Base-by-base conservation (phyloP, 23 tunicate species). In the Oikopleura vanhoeffeni region DNA sequence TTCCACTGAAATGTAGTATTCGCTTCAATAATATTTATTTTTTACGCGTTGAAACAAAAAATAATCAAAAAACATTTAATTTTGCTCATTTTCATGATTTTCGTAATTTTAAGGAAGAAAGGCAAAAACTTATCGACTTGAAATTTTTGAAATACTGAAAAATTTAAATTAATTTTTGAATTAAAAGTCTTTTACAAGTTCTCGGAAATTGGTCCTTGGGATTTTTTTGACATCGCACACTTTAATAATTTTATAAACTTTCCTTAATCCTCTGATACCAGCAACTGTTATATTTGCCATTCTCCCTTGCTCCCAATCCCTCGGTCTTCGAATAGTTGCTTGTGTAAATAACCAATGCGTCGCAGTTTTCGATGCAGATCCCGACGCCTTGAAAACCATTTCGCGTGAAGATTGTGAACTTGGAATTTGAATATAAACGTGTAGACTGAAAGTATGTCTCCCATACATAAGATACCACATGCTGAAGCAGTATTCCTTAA, bases 381-480 rank as follows among this genome's bases (percentile, higher is more conserved):
- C 79, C 3, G 34, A 13, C 32, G 27, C 35, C 32, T 71, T 71
- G 38, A 71, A 71, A 71, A 71, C 34, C 34, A 71, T 18, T 30
- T 71, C 35, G 27, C 79, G 79, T 2, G 27, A 28, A 30, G 34
- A 2, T 18, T 38, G 34, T 24, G 79, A 4, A 4, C 3, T 2
- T 18, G 79, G 79, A 71, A 71, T 71, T 30, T 33, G 32, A 30
- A 71, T 30, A 38, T 13, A 71, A 71, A 30, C 79, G 2, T 18
- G 27, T 30, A 71, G 32, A 30, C 79, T 71, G 38, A 13, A 71
- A 28, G 79, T 30, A 38, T 71, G 79, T 2, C 35, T 28, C 4
- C 79, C 79, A 30, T 24, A 71, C 79, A 71, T 71, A 2, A 71
- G 79, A 30, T 71, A 71, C 79, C 79, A 71, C 79, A 71, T 71